These are phyloP conservation scores for Dicyrtomina minuta DNA, from an alignment of 2,888 invertebrate genomes.

Conservation along the genomic window DNA sequence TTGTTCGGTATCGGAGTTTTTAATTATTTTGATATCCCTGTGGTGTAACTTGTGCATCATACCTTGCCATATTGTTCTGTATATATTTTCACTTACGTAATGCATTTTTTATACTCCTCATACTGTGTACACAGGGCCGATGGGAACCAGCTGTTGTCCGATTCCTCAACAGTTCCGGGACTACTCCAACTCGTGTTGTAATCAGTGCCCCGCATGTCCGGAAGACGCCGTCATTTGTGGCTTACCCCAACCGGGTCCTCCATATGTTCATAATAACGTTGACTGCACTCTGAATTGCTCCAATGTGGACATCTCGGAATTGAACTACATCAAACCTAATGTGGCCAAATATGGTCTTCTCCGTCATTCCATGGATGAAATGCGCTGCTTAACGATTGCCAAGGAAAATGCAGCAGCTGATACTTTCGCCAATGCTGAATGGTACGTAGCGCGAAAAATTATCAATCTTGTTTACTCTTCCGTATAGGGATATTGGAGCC, in stretches of 20 bases:
- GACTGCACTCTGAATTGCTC: constrained; percentile 52
- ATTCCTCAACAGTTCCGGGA: constrained; percentile 51
- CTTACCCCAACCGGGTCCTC: constrained; percentile 46
- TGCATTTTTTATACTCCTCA: too few species aligned
- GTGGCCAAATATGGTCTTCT: constrained; percentile 49
- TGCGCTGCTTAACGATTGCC: constrained; percentile 48
- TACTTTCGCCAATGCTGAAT: constrained; percentile 50
- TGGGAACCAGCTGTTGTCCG: constrained; percentile 33
- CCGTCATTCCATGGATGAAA: constrained; percentile 52
- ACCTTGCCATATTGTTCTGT: too few species aligned
- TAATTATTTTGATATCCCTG: too few species aligned
- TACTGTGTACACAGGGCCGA: constrained; percentile 8
- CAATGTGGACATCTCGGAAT: constrained; percentile 48
- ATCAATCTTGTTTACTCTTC: too few species aligned
- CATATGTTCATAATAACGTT: constrained; percentile 51
- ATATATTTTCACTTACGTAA: too few species aligned
- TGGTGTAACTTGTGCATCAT: too few species aligned
- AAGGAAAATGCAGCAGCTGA: constrained; percentile 51
- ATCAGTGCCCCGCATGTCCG: constrained; percentile 43
- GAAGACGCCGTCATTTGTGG: constrained; percentile 39
- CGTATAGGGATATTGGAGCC: too few species aligned
- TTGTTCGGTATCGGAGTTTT: too few species aligned
- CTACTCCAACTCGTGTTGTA: constrained; percentile 47
- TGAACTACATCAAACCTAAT: constrained; percentile 51
- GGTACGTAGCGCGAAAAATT: constrained; percentile 29